A percentile compares a stretch with the other conserved stretches of the same genome.
Conservation (phyloP, 2,797 vertebrate species). For the Microtus agrestis region DNA sequence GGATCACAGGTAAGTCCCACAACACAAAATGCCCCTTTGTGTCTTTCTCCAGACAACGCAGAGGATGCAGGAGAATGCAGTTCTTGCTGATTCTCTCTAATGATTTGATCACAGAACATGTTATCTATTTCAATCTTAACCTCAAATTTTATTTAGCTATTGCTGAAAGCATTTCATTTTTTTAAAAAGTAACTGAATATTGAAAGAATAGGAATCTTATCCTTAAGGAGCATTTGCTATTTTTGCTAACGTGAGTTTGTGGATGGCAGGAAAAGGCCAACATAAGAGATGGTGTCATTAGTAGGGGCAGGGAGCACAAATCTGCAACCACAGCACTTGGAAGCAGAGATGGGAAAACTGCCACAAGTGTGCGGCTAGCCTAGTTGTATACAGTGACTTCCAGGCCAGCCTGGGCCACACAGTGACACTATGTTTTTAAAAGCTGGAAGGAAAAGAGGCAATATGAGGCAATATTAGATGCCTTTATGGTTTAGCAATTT, state of each 20-base stretch:
- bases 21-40: conserved; percentile 61
- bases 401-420: neutral
- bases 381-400: neutral
- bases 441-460: neutral
- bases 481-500: conserved; percentile 18
- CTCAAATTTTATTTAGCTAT: conserved; percentile 52
- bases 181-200: neutral
- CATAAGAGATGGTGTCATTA: neutral
- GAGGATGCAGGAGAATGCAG: neutral
- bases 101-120: neutral
- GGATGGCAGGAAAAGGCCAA: conserved; percentile 1
- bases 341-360: neutral
- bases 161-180: conserved; percentile 53
- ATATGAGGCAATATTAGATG: neutral
- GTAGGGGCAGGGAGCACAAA: neutral
- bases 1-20: conserved; percentile 57
- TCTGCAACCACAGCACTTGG: neutral
- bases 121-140: conserved; percentile 45
- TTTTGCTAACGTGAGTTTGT: conserved; percentile 7
- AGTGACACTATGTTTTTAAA: neutral
- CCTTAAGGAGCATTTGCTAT: neutral
- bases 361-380: neutral
- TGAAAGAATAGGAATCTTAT: conserved; percentile 25
- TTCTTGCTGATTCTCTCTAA: neutral
- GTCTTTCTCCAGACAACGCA: neutral